Base-by-base conservation (phyloP, 2,888 invertebrate genomes). In the Philaethria dido region DNA sequence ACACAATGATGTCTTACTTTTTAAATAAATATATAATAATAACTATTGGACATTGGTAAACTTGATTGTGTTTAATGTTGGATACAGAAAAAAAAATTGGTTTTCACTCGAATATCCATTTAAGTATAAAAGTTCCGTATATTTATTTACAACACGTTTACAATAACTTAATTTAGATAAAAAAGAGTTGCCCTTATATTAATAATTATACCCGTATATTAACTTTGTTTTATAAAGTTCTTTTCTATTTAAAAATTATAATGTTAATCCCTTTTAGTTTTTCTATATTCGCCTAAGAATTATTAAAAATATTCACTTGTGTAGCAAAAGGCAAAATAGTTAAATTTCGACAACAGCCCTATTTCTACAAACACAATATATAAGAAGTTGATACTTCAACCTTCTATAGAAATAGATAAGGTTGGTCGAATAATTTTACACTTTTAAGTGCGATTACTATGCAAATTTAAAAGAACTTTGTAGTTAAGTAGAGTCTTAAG, bases 391-490 rank as follows among this genome's bases (percentile, higher is more conserved):
- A n/a, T 11, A 47, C 3, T 22, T 20, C 14, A 55, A 33, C 33
- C 13, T 18, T 14, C 36, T 39, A 54, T n/a, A 29, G 14, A 33
- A 20, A 16, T 29, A 44, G n/a, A 25, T 14, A 14, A n/a, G 20
- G 9, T 11, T 18, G n/a, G 39, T 39, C 20, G 18, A 52, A 65
- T 65, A 55, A 63, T 59, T 67, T 52, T 62, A 47, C 47, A n/a
- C n/a, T n/a, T 39, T 39, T 55, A 44, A 16, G n/a, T 50, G n/a
- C 3, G 54, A 55, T 60, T 60, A 64, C 33, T 45, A 47, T 64
- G 59, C 47, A 45, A 62, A 62, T 62, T 60, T 33, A 14, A 42
- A 29, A 42, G n/a, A 66, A 59, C 45, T 59, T 42, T 52, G 47
- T 59, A 62, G 44, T 59, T 42, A 63, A 25, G 44, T 48, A 59